phyloP scores from a whole-genome alignment of 1,140 invertebrate species.

The Cherax quadricarinatus region DNA sequence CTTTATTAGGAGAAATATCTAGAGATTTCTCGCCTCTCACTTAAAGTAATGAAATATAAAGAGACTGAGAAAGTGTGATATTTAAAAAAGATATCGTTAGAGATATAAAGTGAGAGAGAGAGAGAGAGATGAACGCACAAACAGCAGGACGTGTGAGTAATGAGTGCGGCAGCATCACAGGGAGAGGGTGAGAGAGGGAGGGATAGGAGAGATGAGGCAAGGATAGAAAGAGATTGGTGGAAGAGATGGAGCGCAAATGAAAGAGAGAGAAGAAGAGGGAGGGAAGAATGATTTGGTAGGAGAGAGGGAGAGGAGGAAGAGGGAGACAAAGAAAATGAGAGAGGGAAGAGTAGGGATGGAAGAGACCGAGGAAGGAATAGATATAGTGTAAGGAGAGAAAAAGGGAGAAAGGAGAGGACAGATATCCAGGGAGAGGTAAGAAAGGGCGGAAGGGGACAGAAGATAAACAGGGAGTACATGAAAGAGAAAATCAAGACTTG shows the following conservation, averaged over 20 bases:
- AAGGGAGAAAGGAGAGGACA: too few species aligned
- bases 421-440: too few species aligned
- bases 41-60: neutral
- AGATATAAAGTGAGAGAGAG: neutral
- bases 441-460: too few species aligned
- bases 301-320: neutral
- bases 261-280: neutral
- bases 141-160: neutral
- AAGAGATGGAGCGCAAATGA: neutral
- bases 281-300: neutral
- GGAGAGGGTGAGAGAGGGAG: too few species aligned
- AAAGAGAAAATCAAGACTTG: too few species aligned
- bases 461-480: too few species aligned
- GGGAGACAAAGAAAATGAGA: neutral
- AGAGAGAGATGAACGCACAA: conserved; percentile 12
- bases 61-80: neutral
- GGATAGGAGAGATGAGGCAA: neutral
- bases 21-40: too few species aligned
- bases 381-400: too few species aligned
- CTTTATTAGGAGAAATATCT: too few species aligned
- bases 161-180: neutral
- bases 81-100: neutral
- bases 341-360: too few species aligned
- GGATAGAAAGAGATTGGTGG: neutral
- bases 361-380: too few species aligned